Evolutionary conservation across 2,888 invertebrate genomes (phyloP).

Genomic region (Limnephilus rhombicus): DNA sequence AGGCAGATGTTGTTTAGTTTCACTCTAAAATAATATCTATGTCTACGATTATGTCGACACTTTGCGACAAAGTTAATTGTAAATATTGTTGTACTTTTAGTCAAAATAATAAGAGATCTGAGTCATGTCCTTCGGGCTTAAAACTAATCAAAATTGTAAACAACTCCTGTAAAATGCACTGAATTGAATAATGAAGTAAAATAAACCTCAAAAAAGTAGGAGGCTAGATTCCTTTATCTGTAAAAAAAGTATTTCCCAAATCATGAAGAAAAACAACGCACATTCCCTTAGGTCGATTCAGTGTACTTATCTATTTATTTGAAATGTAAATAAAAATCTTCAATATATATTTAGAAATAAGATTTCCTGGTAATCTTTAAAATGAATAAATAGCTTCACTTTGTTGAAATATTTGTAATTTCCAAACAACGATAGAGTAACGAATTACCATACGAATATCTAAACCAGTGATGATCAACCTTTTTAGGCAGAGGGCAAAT

Average conservation of each 20-base stretch:
- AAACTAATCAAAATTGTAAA: not conserved
- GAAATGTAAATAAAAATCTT: constrained; percentile 17
- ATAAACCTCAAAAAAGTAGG: not conserved
- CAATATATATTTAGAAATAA: not conserved
- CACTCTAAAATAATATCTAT: not conserved
- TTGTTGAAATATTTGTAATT: not conserved
- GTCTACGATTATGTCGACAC: not conserved
- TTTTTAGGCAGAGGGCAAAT: no score
- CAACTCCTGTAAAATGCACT: not conserved
- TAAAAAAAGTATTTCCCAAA: not conserved
- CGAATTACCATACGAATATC: not conserved
- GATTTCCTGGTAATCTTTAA: not conserved
- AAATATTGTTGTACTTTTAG: not conserved
- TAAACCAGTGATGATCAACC: no score
- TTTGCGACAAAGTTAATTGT: not conserved
- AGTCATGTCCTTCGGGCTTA: not conserved
- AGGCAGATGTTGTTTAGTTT: not conserved
- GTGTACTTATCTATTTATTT: not conserved
- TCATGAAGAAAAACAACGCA: not conserved
- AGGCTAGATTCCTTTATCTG: not conserved
- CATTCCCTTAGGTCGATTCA: not conserved
- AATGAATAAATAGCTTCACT: not conserved
- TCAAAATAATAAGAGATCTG: not conserved
- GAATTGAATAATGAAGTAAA: not conserved
- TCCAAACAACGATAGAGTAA: not conserved